These are phyloP conservation scores for Moxostoma hubbsi DNA, from an alignment of 2,797 vertebrate species.

Conservation along the genomic window DNA sequence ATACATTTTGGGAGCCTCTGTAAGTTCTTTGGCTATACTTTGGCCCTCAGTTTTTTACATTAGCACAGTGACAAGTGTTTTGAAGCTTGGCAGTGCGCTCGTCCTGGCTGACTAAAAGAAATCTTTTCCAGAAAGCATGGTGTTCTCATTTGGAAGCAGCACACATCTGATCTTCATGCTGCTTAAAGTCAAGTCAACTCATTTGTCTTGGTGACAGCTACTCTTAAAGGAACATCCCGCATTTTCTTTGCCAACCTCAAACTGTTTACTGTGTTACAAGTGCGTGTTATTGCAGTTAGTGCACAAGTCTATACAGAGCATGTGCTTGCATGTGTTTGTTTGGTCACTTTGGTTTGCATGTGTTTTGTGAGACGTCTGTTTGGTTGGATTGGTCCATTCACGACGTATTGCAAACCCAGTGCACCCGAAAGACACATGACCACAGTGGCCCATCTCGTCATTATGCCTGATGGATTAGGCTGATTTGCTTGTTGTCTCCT, in stretches of 20 bases:
- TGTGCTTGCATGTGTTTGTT: not conserved
- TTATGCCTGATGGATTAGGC: conserved; percentile 64
- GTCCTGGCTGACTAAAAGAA: not conserved
- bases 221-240: conserved; percentile 12
- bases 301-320: not conserved
- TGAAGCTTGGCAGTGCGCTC: conserved; percentile 32
- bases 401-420: conserved; percentile 12
- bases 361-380: not conserved
- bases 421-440: conserved; percentile 14
- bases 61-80: conserved; percentile 30
- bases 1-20: not conserved
- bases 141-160: conserved; percentile 32
- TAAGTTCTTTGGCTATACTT: conserved; percentile 23
- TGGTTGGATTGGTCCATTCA: conserved; percentile 29
- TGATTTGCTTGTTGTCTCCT: conserved; percentile 66
- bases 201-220: conserved; percentile 22
- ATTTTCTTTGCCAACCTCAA: not conserved
- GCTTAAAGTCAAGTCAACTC: conserved; percentile 9
- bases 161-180: not conserved
- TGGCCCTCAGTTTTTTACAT: conserved; percentile 30
- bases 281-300: not conserved
- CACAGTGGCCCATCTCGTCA: conserved; percentile 28
- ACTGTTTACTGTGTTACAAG: not conserved
- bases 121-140: conserved; percentile 34
- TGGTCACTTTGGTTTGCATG: not conserved